Evolutionary conservation across 1,140 invertebrate species (phyloP).

Genomic region (Plectrocnemia conspersa): DNA sequence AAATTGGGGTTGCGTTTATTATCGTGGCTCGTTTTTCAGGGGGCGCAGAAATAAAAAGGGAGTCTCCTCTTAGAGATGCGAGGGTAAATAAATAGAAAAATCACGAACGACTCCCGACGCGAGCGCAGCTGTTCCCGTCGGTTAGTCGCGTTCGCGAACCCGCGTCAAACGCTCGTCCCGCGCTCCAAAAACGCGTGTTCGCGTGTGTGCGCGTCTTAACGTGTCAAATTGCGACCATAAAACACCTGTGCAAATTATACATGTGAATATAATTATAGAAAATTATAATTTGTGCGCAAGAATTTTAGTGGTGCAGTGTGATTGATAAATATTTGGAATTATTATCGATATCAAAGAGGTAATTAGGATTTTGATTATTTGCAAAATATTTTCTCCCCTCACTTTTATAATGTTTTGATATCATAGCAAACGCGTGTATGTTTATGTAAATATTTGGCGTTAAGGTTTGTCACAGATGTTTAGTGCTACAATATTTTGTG

Average conservation of each 20-base stretch:
- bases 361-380: no score
- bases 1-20: neutral
- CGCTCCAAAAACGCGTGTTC: neutral
- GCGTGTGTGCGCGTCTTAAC: no score
- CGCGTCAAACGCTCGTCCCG: neutral
- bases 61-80: neutral
- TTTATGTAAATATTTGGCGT: no score
- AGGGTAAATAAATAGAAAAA: conserved; percentile 7
- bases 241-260: neutral
- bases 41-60: neutral
- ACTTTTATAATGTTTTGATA: no score
- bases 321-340: no score
- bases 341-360: no score
- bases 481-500: no score
- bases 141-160: neutral
- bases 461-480: no score
- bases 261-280: neutral
- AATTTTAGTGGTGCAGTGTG: no score
- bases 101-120: neutral
- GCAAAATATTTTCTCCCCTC: no score
- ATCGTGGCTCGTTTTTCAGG: neutral
- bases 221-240: no score
- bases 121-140: neutral
- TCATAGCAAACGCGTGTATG: no score
- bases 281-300: neutral